Percentiles rank a stretch among this genome's conserved stretches.
phyloP scores from a whole-genome alignment of 2,113 vertebrate species.

The Poeciliopsis turrubarensis region DNA sequence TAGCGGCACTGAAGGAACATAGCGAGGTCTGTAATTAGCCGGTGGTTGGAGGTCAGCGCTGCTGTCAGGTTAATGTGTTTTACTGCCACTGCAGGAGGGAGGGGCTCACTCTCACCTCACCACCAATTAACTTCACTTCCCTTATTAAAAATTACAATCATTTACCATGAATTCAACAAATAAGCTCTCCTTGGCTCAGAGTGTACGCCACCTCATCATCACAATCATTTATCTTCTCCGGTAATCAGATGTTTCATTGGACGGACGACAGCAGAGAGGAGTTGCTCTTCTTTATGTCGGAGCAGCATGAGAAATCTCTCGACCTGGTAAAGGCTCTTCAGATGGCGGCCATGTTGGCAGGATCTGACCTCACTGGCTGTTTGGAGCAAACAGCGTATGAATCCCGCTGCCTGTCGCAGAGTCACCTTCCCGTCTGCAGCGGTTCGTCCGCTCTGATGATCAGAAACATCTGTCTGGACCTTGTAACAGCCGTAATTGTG shows the following conservation, averaged over 20 bases:
- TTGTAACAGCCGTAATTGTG: too few species aligned
- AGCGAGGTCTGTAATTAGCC: constrained; percentile 76
- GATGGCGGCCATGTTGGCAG: constrained; percentile 30
- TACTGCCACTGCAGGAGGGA: background rate
- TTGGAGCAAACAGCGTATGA: constrained; percentile 14
- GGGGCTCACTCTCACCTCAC: constrained; percentile 29
- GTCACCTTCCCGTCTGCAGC: too few species aligned
- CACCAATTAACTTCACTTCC: constrained; percentile 34
- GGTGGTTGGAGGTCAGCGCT: constrained; percentile 61
- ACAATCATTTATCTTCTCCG: background rate
- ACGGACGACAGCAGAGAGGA: background rate
- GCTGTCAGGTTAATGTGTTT: constrained; percentile 58
- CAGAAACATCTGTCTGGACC: constrained; percentile 59
- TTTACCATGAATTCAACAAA: constrained; percentile 32
- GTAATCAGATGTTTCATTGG: background rate
- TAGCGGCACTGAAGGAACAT: constrained; percentile 64
- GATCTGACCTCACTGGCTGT: constrained; percentile 14
- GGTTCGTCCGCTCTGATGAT: constrained; percentile 20
- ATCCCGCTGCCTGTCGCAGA: constrained; percentile 27
- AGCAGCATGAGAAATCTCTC: constrained; percentile 11
- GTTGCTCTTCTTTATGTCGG: background rate
- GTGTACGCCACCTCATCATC: background rate
- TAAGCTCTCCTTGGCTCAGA: background rate
- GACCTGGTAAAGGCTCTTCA: constrained; percentile 17
- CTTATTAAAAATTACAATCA: constrained; percentile 1